Conservation (phyloP, 2,888 invertebrate genomes). For the Drosophila buzzatii region DNA sequence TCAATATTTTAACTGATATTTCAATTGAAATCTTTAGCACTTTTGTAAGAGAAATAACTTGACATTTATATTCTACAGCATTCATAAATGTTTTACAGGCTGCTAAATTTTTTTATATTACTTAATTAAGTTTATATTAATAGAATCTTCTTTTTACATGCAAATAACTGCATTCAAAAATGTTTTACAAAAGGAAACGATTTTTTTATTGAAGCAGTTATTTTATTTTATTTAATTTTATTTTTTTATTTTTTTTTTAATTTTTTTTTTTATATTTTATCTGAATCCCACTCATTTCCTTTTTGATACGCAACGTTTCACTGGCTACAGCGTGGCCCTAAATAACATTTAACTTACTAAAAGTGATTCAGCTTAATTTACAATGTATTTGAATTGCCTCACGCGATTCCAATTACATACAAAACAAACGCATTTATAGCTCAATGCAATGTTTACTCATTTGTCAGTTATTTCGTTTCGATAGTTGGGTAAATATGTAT, state of each 20-base stretch:
- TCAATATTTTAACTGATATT: background rate
- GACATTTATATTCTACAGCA: background rate
- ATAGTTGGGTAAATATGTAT: conserved; percentile 11
- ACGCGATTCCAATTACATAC: conserved; percentile 1
- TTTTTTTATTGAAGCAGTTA: too few species aligned
- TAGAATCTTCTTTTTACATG: background rate
- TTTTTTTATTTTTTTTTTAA: too few species aligned
- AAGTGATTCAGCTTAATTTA: conserved; percentile 2
- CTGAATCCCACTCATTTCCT: too few species aligned
- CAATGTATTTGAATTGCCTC: background rate
- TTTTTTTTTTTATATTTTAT: too few species aligned
- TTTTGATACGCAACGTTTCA: too few species aligned
- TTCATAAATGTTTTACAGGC: background rate
- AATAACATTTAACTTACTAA: background rate
- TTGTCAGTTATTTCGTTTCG: conserved; percentile 15
- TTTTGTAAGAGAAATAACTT: background rate
- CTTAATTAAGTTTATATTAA: background rate
- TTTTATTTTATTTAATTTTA: too few species aligned
- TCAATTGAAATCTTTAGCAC: background rate
- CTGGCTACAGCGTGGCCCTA: background rate
- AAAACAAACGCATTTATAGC: conserved; percentile 4
- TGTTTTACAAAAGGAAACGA: background rate
- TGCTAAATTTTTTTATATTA: background rate
- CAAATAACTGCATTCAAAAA: background rate
- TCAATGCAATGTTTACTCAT: conserved; percentile 24